Evolutionary conservation across 2,888 invertebrate genomes (phyloP).

Genomic region (Dicycla oo): DNA sequence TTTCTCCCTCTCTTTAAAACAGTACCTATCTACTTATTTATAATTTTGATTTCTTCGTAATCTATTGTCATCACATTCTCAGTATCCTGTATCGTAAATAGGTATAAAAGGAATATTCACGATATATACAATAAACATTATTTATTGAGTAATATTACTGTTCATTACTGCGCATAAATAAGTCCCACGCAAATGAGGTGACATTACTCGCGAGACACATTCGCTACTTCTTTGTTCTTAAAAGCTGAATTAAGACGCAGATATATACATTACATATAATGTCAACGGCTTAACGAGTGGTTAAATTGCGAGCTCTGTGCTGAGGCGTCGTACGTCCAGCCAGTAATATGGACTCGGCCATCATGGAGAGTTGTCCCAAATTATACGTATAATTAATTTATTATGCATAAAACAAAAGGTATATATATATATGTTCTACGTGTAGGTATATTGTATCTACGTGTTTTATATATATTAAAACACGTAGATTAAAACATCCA

Average conservation of each 20-base stretch:
- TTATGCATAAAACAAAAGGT: no score
- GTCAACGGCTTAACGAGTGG: no score
- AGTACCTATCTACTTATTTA: background rate
- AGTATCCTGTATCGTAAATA: constrained; percentile 5
- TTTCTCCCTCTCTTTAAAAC: background rate
- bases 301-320: no score
- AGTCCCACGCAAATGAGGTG: constrained; percentile 25
- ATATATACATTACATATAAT: no score
- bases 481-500: no score
- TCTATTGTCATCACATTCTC: constrained; percentile 16
- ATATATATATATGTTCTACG: no score
- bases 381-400: no score
- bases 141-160: constrained; percentile 42
- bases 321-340: no score
- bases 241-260: constrained; percentile 36
- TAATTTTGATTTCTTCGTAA: background rate
- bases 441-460: no score
- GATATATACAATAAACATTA: constrained; percentile 21
- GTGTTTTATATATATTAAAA: no score
- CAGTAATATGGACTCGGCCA: no score
- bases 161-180: constrained; percentile 6
- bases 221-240: constrained; percentile 30
- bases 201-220: constrained; percentile 19
- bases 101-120: constrained; percentile 6
- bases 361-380: no score